These are phyloP conservation scores for Caranx ignobilis DNA, from an alignment of 2,113 vertebrate genomes.

Conservation along the genomic window DNA sequence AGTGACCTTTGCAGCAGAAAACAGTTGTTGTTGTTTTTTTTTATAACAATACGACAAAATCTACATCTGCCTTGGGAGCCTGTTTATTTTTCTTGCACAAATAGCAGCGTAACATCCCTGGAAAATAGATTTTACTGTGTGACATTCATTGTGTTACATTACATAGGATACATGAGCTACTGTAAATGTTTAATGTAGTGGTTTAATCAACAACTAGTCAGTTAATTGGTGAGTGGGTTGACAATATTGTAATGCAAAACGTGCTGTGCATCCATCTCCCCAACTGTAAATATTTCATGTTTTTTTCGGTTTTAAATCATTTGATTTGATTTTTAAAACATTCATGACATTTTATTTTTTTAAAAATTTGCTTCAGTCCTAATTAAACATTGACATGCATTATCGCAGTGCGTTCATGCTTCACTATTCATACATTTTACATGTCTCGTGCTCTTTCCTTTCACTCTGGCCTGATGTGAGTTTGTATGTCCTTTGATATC, in stretches of 20 bases:
- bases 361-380: background rate
- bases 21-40: background rate
- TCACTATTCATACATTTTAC: constrained; percentile 12
- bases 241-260: background rate
- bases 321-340: background rate
- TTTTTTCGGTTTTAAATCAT: background rate
- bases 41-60: background rate
- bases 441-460: constrained; percentile 16
- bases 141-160: no score
- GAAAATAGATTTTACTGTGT: no score
- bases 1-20: background rate
- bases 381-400: constrained; percentile 8
- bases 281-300: background rate
- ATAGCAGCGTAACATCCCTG: background rate
- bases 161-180: background rate
- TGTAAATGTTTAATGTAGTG: background rate
- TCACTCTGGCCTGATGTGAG: constrained; percentile 6
- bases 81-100: background rate
- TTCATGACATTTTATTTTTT: background rate
- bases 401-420: background rate
- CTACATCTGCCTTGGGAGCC: background rate
- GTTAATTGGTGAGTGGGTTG: background rate
- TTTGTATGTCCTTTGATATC: constrained; percentile 32
- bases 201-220: background rate
- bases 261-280: background rate